Evolutionary conservation across 2,113 vertebrate species (phyloP), one percentile per base, ranked within the genome.

Genomic region (Lophochroa leadbeateri): DNA sequence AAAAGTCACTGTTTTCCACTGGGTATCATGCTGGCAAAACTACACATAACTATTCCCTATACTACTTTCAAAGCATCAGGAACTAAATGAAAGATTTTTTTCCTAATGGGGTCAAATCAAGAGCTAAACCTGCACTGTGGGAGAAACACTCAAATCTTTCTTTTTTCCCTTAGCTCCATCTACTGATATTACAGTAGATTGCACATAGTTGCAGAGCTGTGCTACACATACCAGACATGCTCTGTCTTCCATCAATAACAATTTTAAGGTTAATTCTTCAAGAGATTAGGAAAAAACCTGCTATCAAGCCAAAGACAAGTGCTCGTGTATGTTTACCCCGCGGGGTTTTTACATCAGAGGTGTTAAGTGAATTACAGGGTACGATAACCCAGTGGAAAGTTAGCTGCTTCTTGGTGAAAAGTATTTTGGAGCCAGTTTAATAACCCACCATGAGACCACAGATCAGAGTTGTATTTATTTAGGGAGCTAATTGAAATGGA

Each of bases 151-250:
- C 53, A 3, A 63, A 33, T 1, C 80, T 57, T 96, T 96, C 86
- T 76, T 93, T 94, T 97, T 90, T 97, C 96, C 5, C 96, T 47
- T 78, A 89, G 96, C 96, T 96, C 96, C 96, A 96, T 94, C 96
- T 97, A 17, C 95, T 72, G 96, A 68, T 76, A 20, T 1, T 2
- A 20, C 72, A n/a, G 86, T 74, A 92, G 91, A 95, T 65, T 95
- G 96, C 96, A 96, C 46, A 2, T 1, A 13, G 70, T 3, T 43
- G 53, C 76, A 18, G 70, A n/a, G 64, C 76, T 37, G 33, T 1
- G 29, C 68, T 15, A 3, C 44, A 28, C 80, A 47, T 25, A 76
- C 84, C 70, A 46, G 43, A 19, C 69, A 14, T 8, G 52, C 74
- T 63, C 39, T 11, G 68, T 29, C 55, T 27, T 69, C 81, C 68